Conservation (phyloP, 1,140 invertebrate genomes). For the Pentalonia nigronervosa region DNA sequence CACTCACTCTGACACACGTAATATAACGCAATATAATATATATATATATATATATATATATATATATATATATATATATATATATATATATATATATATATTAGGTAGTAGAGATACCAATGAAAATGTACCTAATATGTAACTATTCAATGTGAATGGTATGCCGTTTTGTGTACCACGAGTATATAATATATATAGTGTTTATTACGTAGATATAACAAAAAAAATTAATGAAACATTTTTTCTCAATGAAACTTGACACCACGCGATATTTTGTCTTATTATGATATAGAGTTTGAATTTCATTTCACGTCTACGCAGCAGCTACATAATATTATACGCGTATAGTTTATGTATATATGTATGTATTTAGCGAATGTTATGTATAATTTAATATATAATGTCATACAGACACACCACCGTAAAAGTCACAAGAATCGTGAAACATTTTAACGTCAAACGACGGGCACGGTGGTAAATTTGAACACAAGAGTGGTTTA, state of each 20-base stretch:
- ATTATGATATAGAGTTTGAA: constrained; percentile 29
- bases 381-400: too few relatives aligned
- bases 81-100: neutral
- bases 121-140: neutral
- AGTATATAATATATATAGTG: neutral
- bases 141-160: constrained; percentile 36
- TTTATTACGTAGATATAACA: neutral
- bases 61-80: neutral
- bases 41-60: neutral
- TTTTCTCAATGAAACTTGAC: constrained; percentile 32
- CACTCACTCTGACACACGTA: neutral
- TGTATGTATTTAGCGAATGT: neutral
- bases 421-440: neutral
- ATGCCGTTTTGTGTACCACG: neutral
- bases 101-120: neutral
- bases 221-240: constrained; percentile 34
- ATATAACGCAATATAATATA: too few relatives aligned
- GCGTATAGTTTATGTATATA: too few relatives aligned
- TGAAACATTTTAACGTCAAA: neutral
- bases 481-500: neutral
- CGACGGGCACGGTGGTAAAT: neutral
- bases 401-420: neutral
- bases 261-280: constrained; percentile 19
- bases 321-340: neutral
- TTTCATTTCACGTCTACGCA: constrained; percentile 31